Conservation (phyloP, 2,888 invertebrate species). For the Sympetrum striolatum region DNA sequence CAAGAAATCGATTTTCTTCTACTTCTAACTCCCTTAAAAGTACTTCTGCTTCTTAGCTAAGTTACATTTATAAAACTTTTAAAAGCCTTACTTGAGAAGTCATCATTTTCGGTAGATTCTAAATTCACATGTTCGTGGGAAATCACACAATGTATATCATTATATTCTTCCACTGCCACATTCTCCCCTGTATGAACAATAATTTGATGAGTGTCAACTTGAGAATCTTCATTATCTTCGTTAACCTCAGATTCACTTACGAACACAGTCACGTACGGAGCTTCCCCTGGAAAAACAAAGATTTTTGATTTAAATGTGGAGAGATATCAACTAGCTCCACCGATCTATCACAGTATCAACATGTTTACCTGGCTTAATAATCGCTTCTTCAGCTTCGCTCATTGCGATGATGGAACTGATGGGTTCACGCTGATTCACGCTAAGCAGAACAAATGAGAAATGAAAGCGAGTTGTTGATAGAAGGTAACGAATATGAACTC, state of each 20-base stretch:
- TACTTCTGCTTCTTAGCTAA: no score
- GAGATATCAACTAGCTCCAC: not conserved
- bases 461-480: no score
- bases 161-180: slow-evolving; percentile 23
- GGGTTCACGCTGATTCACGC: no score
- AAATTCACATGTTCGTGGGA: slow-evolving; percentile 12
- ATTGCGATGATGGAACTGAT: slow-evolving; percentile 32
- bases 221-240: slow-evolving; percentile 21
- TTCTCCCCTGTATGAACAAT: slow-evolving; percentile 6
- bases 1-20: no score
- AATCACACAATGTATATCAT: slow-evolving; percentile 16
- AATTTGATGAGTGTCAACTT: slow-evolving; percentile 4
- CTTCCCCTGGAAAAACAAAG: not conserved
- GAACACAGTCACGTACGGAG: slow-evolving; percentile 3
- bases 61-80: no score
- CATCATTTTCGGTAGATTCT: not conserved
- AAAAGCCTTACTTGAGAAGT: slow-evolving; percentile 1
- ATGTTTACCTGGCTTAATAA: slow-evolving; percentile 35
- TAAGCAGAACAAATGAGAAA: not conserved
- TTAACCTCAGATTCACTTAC: slow-evolving; percentile 21
- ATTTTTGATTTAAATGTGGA: not conserved
- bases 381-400: slow-evolving; percentile 34
- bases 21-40: no score
- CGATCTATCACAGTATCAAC: slow-evolving; percentile 3
- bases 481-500: no score